These are phyloP conservation scores for Allolobophora icterica DNA, from an alignment of 2,888 invertebrate species.

Conservation along the genomic window DNA sequence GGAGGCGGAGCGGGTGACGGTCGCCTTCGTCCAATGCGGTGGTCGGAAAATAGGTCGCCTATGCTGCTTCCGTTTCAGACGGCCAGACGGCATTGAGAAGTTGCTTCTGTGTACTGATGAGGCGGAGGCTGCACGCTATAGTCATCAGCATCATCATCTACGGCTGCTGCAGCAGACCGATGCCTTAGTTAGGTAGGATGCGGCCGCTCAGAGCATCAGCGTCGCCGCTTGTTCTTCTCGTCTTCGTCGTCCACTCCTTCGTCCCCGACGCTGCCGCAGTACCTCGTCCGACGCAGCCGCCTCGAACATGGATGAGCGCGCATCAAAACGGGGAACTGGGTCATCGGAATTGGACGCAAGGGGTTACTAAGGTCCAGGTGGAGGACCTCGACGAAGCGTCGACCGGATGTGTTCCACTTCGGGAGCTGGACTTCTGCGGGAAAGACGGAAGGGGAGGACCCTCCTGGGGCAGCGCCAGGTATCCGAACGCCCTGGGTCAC, in stretches of 20 bases:
- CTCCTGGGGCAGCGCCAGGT: neutral
- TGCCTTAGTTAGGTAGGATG: neutral
- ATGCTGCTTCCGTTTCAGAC: neutral
- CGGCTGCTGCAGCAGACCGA: no score
- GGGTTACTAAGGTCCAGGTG: neutral
- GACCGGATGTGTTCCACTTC: neutral
- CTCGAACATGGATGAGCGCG: neutral
- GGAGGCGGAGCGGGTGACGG: neutral
- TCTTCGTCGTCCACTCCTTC: constrained; percentile 17
- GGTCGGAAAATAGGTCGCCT: neutral
- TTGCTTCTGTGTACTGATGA: neutral
- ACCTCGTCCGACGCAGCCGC: neutral
- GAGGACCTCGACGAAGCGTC: neutral
- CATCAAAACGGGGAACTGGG: no score
- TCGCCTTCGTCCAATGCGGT: neutral
- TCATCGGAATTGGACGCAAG: neutral
- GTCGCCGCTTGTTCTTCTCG: neutral
- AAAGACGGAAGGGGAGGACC: neutral
- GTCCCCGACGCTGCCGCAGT: neutral
- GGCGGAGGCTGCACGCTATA: no score
- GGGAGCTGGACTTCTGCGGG: constrained; percentile 21
- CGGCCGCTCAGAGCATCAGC: neutral
- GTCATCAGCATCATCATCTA: no score
- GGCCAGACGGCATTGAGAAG: neutral
- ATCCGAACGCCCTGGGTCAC: neutral